These are phyloP conservation scores for Tipula confusa DNA, from an alignment of 2,888 invertebrate species.

Conservation along the genomic window DNA sequence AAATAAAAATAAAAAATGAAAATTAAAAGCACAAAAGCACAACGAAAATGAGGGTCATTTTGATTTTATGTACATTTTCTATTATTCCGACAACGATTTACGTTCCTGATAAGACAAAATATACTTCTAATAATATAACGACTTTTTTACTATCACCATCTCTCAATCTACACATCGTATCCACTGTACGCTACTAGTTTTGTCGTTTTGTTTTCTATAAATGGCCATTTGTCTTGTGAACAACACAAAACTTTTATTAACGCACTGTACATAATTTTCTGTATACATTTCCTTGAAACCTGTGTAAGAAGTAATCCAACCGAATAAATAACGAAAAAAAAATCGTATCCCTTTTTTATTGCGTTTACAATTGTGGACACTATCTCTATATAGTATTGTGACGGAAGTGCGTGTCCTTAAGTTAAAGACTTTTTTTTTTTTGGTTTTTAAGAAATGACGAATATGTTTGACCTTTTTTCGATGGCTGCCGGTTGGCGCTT, in stretches of 20 bases:
- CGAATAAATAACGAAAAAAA: neutral
- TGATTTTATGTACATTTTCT: neutral
- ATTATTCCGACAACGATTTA: neutral
- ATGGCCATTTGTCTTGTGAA: neutral
- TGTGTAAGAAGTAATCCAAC: slow-evolving; percentile 25
- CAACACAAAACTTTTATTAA: neutral
- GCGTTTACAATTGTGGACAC: neutral
- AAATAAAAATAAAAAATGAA: too few relatives aligned
- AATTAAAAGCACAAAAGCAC: neutral
- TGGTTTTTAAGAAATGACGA: neutral
- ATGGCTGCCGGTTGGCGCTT: neutral
- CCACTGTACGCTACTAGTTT: too few relatives aligned
- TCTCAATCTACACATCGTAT: neutral
- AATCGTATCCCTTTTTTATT: neutral
- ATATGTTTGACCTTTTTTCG: slow-evolving; percentile 7
- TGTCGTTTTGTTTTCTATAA: neutral
- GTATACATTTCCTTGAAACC: neutral
- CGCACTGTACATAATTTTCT: neutral
- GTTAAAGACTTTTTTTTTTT: neutral
- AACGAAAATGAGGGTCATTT: neutral
- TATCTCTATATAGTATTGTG: neutral
- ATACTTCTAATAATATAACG: neutral
- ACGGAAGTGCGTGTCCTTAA: slow-evolving; percentile 12
- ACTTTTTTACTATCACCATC: neutral
- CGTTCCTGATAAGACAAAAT: neutral